Base-by-base conservation (phyloP, 1,140 invertebrate species). In the Macrocentrus cingulum region DNA sequence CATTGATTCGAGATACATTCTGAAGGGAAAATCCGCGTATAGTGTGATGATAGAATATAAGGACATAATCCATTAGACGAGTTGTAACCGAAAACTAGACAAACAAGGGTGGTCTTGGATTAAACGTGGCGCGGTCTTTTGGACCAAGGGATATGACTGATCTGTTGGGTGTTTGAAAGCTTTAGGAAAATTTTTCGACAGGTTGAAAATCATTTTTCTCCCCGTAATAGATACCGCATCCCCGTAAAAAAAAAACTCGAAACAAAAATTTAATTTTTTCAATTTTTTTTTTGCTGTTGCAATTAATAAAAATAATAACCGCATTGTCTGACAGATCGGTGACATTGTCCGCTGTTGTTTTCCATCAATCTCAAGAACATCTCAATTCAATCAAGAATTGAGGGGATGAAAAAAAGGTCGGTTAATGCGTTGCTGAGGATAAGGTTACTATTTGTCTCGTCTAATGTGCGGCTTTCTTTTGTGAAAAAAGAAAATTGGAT, bases 51-150 rank as follows among this genome's bases (percentile, higher is more conserved):
- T 13, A 39, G 64, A 71, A 71, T 74, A 72, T 74, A 62, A 68
- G 68, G 70, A n/a, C n/a, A 75, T 76, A 77, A 75, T 77, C 75
- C 75, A 77, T 77, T 77, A 77, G 74, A 72, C 59, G 70, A 69
- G 66, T 68, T 74, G 75, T 77, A 77, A 77, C 71, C 71, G 61
- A 75, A 75, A 77, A 76, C 75, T 70, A 65, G 39, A 63, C 69
- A 77, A 77, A 77, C 74, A 76, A 72, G 75, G 74, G 75, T 29
- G 71, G 62, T 69, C 72, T 70, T 65, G 67, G 75, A 77, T 77
- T 77, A 70, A 77, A 75, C 69, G 69, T 60, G 65, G 71, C 13
- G 11, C 61, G 67, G 56, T 62, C 60, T 66, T 56, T 64, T 54
- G 45, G 54, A 65, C 37, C 49, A 51, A 7, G 32, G 23, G 25